Conservation (phyloP, 2,888 invertebrate species). For the Notodromas monacha region DNA sequence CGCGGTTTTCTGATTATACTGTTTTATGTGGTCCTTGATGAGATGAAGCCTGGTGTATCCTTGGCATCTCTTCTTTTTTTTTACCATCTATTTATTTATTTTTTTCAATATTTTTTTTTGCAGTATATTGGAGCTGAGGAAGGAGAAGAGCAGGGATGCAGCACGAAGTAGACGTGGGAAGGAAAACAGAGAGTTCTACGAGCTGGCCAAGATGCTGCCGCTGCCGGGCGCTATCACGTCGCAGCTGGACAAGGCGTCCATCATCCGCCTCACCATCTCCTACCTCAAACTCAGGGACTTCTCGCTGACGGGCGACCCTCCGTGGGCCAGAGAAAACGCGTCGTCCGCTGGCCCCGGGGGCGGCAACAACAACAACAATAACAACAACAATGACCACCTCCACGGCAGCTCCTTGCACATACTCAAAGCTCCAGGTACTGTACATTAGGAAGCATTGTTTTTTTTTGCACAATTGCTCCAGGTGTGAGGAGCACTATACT, state of each 20-base stretch:
- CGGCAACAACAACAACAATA: slow-evolving; percentile 1
- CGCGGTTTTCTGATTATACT: too few relatives aligned
- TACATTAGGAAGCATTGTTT: slow-evolving; percentile 6
- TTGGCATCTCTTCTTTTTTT: too few relatives aligned
- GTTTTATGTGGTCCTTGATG: too few relatives aligned
- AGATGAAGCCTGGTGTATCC: too few relatives aligned
- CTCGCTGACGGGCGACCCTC: slow-evolving; percentile 77
- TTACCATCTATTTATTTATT: not conserved
- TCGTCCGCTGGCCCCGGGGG: not conserved
- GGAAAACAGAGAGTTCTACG: slow-evolving; percentile 86
- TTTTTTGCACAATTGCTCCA: too few relatives aligned
- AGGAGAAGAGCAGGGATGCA: slow-evolving; percentile 73
- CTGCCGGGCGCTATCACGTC: slow-evolving; percentile 42
- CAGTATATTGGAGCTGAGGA: slow-evolving; percentile 69
- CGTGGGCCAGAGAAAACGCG: slow-evolving; percentile 49
- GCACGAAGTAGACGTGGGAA: slow-evolving; percentile 65
- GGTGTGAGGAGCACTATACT: too few relatives aligned
- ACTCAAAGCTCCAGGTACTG: slow-evolving; percentile 1
- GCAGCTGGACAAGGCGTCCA: slow-evolving; percentile 67
- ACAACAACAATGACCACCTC: too few relatives aligned
- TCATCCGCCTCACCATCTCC: slow-evolving; percentile 78
- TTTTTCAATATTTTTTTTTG: slow-evolving; percentile 15
- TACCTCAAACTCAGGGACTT: slow-evolving; percentile 79
- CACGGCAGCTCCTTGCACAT: too few relatives aligned
- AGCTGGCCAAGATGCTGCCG: slow-evolving; percentile 36